These are phyloP conservation scores for Ooceraea biroi DNA, from an alignment of 1,140 invertebrate species.

Conservation along the genomic window DNA sequence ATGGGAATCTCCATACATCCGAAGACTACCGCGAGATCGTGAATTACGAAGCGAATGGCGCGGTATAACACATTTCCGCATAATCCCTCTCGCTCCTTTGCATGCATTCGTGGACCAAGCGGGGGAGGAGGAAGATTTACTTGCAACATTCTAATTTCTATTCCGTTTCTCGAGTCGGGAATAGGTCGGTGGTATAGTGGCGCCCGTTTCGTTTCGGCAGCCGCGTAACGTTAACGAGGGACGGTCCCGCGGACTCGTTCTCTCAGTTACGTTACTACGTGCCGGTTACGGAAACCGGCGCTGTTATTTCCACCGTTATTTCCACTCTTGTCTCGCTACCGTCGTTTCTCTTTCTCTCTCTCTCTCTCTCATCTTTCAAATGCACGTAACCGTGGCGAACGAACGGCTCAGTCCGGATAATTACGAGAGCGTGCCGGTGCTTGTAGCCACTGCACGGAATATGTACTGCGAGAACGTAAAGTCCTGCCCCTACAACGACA, in stretches of 20 bases:
- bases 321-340: background rate
- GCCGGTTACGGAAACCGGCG: conserved; percentile 64
- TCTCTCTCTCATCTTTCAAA: conserved; percentile 39
- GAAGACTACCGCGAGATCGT: background rate
- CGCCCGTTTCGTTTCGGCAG: conserved; percentile 28
- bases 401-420: conserved; percentile 63
- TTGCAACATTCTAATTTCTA: background rate
- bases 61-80: no score
- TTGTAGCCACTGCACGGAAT: conserved; percentile 2
- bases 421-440: conserved; percentile 58
- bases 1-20: no score
- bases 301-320: conserved; percentile 67
- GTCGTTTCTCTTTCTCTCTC: no score
- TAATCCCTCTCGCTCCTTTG: no score
- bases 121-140: background rate
- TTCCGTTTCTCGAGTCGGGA: background rate
- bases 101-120: no score
- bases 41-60: background rate
- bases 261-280: conserved; percentile 53
- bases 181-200: background rate
- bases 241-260: conserved; percentile 29
- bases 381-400: conserved; percentile 68
- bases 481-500: background rate
- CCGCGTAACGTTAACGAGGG: conserved; percentile 47
- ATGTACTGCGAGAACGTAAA: conserved; percentile 45